phyloP scores from a whole-genome alignment of 2,888 invertebrate genomes.

The Odontocerum albicorne region DNA sequence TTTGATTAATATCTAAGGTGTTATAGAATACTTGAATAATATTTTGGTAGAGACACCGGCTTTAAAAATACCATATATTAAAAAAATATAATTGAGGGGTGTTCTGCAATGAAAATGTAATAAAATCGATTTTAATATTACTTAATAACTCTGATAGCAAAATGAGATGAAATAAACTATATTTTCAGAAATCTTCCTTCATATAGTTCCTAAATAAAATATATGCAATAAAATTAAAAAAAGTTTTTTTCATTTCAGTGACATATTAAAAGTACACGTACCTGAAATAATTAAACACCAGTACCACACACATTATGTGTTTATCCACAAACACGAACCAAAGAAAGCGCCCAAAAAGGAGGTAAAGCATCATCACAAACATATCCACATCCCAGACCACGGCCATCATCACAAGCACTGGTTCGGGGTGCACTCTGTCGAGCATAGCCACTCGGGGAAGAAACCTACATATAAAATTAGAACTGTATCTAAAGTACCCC shows the following conservation, averaged over 20 bases:
- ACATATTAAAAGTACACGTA: constrained; percentile 60
- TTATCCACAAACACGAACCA: constrained; percentile 52
- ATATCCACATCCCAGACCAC: constrained; percentile 45
- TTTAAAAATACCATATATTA: too few species aligned
- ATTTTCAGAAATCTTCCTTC: too few species aligned
- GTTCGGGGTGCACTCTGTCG: constrained; percentile 37
- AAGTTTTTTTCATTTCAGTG: constrained; percentile 45
- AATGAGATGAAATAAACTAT: too few species aligned
- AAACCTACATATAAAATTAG: constrained; percentile 16
- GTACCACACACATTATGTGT: constrained; percentile 62
- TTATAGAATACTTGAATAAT: too few species aligned
- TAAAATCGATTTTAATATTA: too few species aligned
- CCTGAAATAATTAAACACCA: constrained; percentile 63
- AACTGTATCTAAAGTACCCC: constrained; percentile 6
- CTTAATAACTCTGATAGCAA: too few species aligned
- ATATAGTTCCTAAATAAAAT: too few species aligned
- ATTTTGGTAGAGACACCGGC: too few species aligned
- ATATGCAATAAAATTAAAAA: not conserved
- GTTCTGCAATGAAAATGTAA: too few species aligned
- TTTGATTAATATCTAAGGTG: too few species aligned
- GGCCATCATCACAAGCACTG: constrained; percentile 39
- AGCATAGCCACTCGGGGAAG: not conserved
- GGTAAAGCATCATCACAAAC: constrained; percentile 44
- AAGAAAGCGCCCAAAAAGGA: constrained; percentile 36
- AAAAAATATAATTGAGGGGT: too few species aligned